Conservation (phyloP, 2,113 vertebrate genomes). For the Tetrax tetrax region DNA sequence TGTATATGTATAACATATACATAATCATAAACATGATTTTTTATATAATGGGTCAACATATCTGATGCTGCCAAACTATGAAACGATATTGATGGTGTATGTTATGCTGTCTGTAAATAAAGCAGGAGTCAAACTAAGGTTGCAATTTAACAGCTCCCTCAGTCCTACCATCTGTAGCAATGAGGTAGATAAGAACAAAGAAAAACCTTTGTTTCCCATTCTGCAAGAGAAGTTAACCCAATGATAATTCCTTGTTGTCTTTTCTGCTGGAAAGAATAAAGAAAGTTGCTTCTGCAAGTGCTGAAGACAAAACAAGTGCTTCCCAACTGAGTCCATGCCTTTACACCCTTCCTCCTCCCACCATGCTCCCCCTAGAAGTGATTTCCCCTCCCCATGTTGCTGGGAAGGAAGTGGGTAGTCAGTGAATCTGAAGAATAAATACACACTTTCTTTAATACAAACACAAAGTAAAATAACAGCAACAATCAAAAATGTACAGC, state of each 20-base stretch:
- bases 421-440: not conserved
- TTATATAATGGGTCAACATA: not conserved
- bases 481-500: not conserved
- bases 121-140: not conserved
- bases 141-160: not conserved
- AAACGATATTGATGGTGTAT: not conserved
- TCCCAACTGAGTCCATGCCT: not conserved
- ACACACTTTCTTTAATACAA: not conserved
- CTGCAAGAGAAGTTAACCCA: not conserved
- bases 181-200: not conserved
- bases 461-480: not conserved
- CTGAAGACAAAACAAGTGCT: slow-evolving; percentile 13
- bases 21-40: no score
- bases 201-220: not conserved
- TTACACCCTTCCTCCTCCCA: not conserved
- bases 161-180: not conserved
- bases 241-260: not conserved
- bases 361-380: not conserved
- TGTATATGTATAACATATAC: no score
- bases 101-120: not conserved
- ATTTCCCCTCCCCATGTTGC: not conserved
- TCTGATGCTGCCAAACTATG: not conserved
- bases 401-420: not conserved
- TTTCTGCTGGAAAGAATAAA: not conserved
- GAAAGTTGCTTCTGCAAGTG: not conserved